phyloP scores from a whole-genome alignment of 2,113 vertebrate genomes.

The Falcunculus frontatus region DNA sequence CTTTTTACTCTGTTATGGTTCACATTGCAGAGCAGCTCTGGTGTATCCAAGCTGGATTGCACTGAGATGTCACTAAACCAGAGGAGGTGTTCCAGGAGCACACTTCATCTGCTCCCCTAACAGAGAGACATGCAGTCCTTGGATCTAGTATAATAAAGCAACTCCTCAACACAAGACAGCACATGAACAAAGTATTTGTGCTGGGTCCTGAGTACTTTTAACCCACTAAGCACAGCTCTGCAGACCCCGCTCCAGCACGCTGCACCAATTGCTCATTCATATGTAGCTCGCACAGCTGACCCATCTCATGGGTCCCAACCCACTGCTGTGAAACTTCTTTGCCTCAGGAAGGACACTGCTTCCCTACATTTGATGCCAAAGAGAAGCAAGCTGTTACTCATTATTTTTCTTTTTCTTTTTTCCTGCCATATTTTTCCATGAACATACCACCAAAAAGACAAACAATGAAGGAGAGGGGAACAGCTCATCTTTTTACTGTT shows the following conservation, averaged over 20 bases:
- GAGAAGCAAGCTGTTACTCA: background rate
- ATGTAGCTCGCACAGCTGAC: accelerated
- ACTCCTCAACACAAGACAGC: background rate
- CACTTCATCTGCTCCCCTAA: background rate
- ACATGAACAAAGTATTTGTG: background rate
- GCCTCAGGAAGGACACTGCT: background rate
- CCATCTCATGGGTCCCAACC: background rate
- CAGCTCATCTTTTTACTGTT: background rate
- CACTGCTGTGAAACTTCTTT: background rate
- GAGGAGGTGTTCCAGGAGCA: background rate
- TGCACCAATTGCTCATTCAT: background rate
- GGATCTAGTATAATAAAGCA: background rate
- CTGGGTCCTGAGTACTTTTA: background rate
- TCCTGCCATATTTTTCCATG: background rate
- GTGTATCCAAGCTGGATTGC: background rate
- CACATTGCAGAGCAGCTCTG: background rate
- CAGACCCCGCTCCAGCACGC: background rate
- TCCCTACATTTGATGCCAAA: background rate
- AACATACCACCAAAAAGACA: background rate
- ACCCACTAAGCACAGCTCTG: background rate
- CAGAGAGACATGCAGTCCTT: background rate
- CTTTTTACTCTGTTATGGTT: background rate
- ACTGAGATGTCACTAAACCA: background rate
- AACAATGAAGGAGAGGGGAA: background rate
- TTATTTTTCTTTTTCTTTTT: background rate